phyloP scores from a whole-genome alignment of 2,797 vertebrate species.

The Monodelphis domestica region DNA sequence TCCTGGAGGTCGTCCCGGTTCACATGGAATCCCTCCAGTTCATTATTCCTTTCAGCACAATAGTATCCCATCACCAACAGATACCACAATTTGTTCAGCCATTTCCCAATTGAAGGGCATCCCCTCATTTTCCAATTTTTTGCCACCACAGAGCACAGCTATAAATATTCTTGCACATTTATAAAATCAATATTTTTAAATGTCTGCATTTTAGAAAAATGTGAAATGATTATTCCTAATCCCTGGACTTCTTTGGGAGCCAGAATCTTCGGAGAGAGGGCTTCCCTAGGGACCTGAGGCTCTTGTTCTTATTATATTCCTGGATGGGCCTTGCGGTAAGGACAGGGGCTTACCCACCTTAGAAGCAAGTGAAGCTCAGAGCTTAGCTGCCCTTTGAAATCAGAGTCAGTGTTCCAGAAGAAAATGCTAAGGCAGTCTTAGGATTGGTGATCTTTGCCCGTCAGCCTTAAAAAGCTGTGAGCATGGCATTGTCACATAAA shows the following conservation, averaged over 20 bases:
- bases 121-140: too few relatives aligned
- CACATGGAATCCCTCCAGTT: too few relatives aligned
- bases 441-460: neutral
- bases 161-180: too few relatives aligned
- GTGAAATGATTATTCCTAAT: constrained; percentile 40
- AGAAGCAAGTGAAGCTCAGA: constrained; percentile 25
- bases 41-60: too few relatives aligned
- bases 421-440: neutral
- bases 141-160: too few relatives aligned
- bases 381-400: neutral
- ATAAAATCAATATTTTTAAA: too few relatives aligned
- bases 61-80: too few relatives aligned
- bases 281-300: constrained; percentile 9
- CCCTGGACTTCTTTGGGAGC: constrained; percentile 48
- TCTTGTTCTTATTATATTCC: constrained; percentile 52
- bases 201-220: constrained; percentile 55
- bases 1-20: too few relatives aligned
- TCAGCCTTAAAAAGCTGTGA: neutral
- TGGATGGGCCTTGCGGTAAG: constrained; percentile 39
- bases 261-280: constrained; percentile 42
- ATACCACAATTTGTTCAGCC: too few relatives aligned
- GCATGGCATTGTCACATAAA: neutral
- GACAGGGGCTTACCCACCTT: constrained; percentile 10
- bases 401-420: neutral
- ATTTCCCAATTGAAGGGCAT: too few relatives aligned